Conservation (phyloP, 2,113 vertebrate species). For the Protomyctophum bolini region DNA sequence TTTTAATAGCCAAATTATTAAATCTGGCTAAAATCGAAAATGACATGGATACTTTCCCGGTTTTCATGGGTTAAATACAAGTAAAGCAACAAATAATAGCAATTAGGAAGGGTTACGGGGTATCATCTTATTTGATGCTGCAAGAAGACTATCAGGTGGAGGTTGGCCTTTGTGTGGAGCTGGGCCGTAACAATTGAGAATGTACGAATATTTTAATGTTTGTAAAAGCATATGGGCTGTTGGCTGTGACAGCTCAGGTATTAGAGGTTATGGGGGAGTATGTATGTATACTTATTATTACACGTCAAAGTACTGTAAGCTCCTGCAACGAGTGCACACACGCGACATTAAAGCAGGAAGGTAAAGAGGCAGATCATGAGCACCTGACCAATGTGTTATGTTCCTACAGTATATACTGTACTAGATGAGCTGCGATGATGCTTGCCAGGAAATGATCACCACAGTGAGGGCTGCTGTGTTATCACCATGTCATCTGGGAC, state of each 20-base stretch:
- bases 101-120: conserved; percentile 25
- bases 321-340: conserved; percentile 28
- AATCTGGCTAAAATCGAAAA: no score
- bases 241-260: conserved; percentile 67
- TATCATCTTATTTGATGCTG: conserved; percentile 8
- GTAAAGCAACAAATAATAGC: conserved; percentile 15
- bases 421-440: no score
- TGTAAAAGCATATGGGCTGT: conserved; percentile 54
- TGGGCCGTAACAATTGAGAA: conserved; percentile 69
- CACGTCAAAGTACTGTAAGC: conserved; percentile 53
- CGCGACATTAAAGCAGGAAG: no score
- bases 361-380: no score
- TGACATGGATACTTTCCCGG: no score
- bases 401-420: no score
- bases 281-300: conserved; percentile 33
- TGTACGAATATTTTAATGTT: conserved; percentile 67
- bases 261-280: conserved; percentile 38
- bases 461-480: no score
- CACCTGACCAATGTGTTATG: no score
- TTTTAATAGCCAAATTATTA: no score
- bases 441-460: no score
- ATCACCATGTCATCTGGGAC: no score
- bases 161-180: conserved; percentile 67
- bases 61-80: conserved; percentile 25
- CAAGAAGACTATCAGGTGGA: conserved; percentile 66